Evolutionary conservation across 2,888 invertebrate species (phyloP).

Genomic region (Alloplasta piceator): DNA sequence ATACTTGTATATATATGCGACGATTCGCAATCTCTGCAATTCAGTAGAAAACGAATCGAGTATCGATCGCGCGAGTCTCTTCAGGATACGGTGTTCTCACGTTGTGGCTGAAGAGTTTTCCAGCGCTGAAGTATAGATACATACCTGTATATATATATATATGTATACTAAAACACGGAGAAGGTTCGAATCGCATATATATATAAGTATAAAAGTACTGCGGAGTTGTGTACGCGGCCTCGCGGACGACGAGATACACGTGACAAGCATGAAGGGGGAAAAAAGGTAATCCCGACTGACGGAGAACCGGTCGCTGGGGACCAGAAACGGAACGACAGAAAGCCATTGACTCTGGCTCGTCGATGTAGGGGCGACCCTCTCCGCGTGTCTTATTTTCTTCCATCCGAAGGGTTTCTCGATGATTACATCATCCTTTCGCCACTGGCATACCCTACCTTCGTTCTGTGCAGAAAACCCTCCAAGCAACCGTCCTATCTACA

Average conservation of each 20-base stretch:
- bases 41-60: conserved; percentile 75
- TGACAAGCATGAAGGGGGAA: conserved; percentile 79
- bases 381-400: conserved; percentile 67
- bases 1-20: conserved; percentile 1
- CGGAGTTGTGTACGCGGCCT: not conserved
- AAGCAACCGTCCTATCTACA: conserved; percentile 23
- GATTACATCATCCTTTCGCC: conserved; percentile 70
- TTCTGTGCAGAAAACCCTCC: conserved; percentile 47
- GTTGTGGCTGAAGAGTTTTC: conserved; percentile 48
- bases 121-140: conserved; percentile 28
- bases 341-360: conserved; percentile 74
- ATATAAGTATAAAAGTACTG: not conserved
- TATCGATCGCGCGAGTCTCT: conserved; percentile 72
- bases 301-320: conserved; percentile 72
- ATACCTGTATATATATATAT: conserved; percentile 1
- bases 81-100: conserved; percentile 24
- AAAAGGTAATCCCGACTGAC: conserved; percentile 76
- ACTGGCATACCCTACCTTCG: conserved; percentile 61
- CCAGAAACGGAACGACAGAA: conserved; percentile 66
- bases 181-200: not conserved
- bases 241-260: conserved; percentile 72
- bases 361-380: conserved; percentile 54
- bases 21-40: conserved; percentile 63
- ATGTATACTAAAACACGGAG: not conserved
- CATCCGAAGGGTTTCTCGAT: conserved; percentile 71